phyloP scores from a whole-genome alignment of 1,140 invertebrate genomes.

The Lepidostoma basale region DNA sequence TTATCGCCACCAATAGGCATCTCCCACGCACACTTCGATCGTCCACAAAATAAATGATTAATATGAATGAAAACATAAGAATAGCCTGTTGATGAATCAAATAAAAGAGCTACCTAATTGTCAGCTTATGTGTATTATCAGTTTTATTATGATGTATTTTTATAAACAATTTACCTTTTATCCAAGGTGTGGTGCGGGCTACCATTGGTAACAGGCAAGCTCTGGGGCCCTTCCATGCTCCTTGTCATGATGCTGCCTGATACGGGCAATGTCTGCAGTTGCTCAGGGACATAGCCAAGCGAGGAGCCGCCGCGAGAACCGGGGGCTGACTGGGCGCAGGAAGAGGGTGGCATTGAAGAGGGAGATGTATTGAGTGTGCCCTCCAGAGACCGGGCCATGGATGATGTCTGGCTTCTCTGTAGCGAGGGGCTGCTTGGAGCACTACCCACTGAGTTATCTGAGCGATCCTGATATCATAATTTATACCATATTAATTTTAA shows the following conservation, averaged over 20 bases:
- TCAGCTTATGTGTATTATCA: too few relatives aligned
- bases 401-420: conserved; percentile 47
- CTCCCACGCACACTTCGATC: too few relatives aligned
- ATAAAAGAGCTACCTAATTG: too few relatives aligned
- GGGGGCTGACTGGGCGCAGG: conserved; percentile 51
- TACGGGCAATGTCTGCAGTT: conserved; percentile 46
- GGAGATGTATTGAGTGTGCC: conserved; percentile 46
- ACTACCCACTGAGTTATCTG: conserved; percentile 64
- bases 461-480: conserved; percentile 48
- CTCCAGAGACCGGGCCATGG: conserved; percentile 43
- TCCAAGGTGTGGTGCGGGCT: conserved; percentile 58
- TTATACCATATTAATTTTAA: too few relatives aligned
- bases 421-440: conserved; percentile 71
- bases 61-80: too few relatives aligned
- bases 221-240: conserved; percentile 63
- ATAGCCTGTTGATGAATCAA: too few relatives aligned
- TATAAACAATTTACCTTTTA: conserved; percentile 54
- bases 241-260: conserved; percentile 57
- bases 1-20: too few relatives aligned
- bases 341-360: conserved; percentile 36
- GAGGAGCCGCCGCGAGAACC: conserved; percentile 55
- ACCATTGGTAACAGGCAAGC: conserved; percentile 57
- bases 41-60: too few relatives aligned
- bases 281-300: conserved; percentile 50
- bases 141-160: too few relatives aligned